phyloP scores from a whole-genome alignment of 2,113 vertebrate species.

The Neomonachus schauinslandi region DNA sequence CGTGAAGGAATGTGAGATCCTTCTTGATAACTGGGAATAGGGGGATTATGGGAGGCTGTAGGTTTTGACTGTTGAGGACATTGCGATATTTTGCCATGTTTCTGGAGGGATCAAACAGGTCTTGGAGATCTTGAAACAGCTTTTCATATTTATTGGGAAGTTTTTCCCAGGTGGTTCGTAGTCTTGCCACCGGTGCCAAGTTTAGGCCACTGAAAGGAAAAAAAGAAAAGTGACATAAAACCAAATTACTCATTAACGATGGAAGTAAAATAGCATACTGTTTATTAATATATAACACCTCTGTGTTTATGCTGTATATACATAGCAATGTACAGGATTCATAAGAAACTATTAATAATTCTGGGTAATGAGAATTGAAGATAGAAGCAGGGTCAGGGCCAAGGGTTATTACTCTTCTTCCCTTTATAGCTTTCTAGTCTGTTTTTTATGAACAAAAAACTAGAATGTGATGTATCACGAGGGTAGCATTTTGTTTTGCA shows the following conservation, averaged over 20 bases:
- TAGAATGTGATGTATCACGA: background rate
- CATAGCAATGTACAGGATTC: background rate
- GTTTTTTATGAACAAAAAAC: background rate
- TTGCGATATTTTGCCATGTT: constrained; percentile 99
- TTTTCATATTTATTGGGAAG: constrained; percentile 99
- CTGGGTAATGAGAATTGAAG: background rate
- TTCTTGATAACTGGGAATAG: constrained; percentile 99
- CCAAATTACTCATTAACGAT: background rate
- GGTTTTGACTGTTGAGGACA: constrained; percentile 97
- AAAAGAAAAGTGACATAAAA: background rate
- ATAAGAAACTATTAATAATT: background rate
- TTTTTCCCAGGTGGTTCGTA: constrained; percentile 99
- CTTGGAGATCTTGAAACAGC: constrained; percentile 98
- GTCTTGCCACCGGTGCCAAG: constrained; percentile 96
- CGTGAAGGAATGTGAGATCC: constrained; percentile 98
- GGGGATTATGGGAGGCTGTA: constrained; percentile 98
- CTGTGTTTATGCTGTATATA: background rate
- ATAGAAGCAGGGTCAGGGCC: background rate
- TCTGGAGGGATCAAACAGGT: constrained; percentile 98
- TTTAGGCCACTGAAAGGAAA: constrained; percentile 92
- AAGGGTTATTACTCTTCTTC: background rate
- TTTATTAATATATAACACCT: background rate
- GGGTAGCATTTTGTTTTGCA: background rate
- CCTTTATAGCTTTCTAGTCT: background rate
- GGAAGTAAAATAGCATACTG: background rate